A percentile compares a stretch with the other conserved stretches of the same genome.
These are phyloP conservation scores for Dromaius novaehollandiae DNA, from an alignment of 2,113 vertebrate species.

Conservation along the genomic window DNA sequence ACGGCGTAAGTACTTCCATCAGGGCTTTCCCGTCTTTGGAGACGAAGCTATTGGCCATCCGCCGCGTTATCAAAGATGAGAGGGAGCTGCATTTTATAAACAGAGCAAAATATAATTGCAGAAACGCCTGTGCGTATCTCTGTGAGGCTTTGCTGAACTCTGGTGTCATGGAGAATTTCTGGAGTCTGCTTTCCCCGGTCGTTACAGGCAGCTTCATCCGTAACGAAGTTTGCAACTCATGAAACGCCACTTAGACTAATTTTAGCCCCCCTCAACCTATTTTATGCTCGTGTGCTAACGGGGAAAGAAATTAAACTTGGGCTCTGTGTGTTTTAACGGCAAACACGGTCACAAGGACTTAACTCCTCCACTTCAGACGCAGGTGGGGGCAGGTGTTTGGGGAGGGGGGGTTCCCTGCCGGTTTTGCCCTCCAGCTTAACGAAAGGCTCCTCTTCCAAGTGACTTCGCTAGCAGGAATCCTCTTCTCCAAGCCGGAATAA, in stretches of 20 bases:
- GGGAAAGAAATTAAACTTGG: neutral
- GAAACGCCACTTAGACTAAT: neutral
- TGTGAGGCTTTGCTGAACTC: neutral
- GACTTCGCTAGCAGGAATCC: constrained; percentile 25
- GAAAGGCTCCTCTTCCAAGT: neutral
- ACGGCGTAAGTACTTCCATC: neutral
- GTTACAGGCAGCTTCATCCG: neutral
- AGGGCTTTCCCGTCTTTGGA: neutral
- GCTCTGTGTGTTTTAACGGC: neutral
- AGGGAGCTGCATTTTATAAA: neutral
- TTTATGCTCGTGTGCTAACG: neutral
- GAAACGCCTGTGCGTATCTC: neutral
- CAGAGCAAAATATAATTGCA: neutral
- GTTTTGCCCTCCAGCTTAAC: neutral
- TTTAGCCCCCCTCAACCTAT: neutral
- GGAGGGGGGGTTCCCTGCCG: neutral
- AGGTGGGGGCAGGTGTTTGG: accelerated
- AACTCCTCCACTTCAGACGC: neutral
- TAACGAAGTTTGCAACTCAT: neutral
- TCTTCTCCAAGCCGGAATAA: constrained; percentile 21
- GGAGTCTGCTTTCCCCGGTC: neutral
- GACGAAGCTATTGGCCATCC: neutral
- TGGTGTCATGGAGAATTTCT: neutral
- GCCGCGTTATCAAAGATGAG: neutral
- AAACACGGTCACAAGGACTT: neutral